Evolutionary conservation across 2,113 vertebrate genomes (phyloP).

Genomic region (Calcarius ornatus): DNA sequence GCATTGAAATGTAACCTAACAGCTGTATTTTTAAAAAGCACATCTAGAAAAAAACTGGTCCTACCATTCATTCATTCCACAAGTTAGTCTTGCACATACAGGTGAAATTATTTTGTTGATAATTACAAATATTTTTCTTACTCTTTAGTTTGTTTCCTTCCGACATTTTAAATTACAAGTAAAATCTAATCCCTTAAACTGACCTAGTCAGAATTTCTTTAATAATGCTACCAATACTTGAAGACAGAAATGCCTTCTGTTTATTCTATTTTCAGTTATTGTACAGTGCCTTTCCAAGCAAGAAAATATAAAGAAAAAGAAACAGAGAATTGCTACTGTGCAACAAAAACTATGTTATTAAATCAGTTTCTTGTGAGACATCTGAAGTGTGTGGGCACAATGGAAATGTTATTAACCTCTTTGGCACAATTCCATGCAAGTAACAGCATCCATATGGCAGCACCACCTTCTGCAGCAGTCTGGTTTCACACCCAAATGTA

Average conservation of each 20-base stretch:
- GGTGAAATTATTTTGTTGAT: not conserved
- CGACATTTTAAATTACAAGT: not conserved
- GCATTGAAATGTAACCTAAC: not conserved
- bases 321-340: not conserved
- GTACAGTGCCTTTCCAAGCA: not conserved
- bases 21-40: not conserved
- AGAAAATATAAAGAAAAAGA: slow-evolving; percentile 1
- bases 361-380: slow-evolving; percentile 1
- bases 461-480: not conserved
- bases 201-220: not conserved
- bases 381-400: slow-evolving; percentile 6
- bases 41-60: not conserved
- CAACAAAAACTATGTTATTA: not conserved
- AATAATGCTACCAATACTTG: not conserved
- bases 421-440: not conserved
- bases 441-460: slow-evolving; percentile 23
- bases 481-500: not conserved
- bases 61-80: not conserved
- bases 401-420: not conserved
- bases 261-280: not conserved
- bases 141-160: not conserved
- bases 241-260: not conserved
- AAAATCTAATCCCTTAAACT: not conserved
- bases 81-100: not conserved
- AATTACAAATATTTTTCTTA: not conserved